These are phyloP conservation scores for Neotoma lepida DNA, from an alignment of 2,113 vertebrate species.

Conservation along the genomic window DNA sequence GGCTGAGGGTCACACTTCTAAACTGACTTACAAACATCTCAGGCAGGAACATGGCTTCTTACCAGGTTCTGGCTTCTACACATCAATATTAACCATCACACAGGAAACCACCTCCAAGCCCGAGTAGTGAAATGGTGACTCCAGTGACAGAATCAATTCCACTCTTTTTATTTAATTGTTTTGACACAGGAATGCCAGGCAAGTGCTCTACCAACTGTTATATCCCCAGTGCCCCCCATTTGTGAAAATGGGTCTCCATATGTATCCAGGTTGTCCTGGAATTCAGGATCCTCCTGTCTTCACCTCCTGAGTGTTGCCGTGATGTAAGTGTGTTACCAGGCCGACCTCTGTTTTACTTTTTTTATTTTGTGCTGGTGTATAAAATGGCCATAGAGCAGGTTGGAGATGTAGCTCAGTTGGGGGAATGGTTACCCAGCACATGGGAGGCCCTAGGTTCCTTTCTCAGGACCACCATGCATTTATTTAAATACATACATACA, in stretches of 20 bases:
- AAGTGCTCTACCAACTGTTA: not conserved
- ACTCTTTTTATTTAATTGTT: not conserved
- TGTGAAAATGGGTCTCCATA: not conserved
- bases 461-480: too few species aligned
- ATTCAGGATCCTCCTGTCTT: too few species aligned
- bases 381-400: not conserved
- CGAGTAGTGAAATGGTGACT: not conserved
- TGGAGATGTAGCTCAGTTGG: not conserved
- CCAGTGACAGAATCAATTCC: not conserved
- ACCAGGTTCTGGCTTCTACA: not conserved
- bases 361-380: not conserved
- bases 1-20: not conserved
- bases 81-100: accelerated
- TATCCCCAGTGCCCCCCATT: not conserved
- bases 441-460: not conserved
- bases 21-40: not conserved
- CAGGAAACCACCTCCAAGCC: not conserved
- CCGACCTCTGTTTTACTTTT: not conserved
- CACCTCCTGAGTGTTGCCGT: not conserved
- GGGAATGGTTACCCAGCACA: not conserved
- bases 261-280: not conserved
- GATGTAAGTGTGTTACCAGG: not conserved
- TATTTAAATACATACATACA: not conserved
- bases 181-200: not conserved
- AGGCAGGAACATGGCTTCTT: not conserved